These are phyloP conservation scores for Chlorospingus flavigularis DNA, from an alignment of 2,797 vertebrate species.

Conservation along the genomic window DNA sequence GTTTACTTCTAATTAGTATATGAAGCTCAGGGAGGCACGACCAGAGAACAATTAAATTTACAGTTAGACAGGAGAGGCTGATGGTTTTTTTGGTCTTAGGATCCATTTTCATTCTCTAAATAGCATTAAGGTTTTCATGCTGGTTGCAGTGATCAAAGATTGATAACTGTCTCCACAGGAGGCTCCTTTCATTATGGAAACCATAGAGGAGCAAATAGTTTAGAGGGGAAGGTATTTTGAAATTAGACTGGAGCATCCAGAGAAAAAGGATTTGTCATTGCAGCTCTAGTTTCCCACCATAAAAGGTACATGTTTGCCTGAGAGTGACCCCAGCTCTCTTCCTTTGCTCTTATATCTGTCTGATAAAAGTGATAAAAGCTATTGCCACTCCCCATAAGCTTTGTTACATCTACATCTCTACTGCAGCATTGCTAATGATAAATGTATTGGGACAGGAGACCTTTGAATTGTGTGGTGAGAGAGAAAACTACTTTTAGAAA, in stretches of 20 bases:
- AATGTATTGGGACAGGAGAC: not conserved
- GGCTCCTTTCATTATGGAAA: conserved; percentile 2
- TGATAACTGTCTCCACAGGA: conserved; percentile 1
- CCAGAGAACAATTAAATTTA: not conserved
- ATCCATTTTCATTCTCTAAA: conserved; percentile 5
- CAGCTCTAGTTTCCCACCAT: not conserved
- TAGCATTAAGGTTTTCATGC: not conserved
- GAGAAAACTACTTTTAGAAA: not conserved
- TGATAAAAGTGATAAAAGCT: not conserved
- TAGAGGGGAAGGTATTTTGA: not conserved
- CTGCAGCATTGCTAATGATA: not conserved
- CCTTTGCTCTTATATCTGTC: not conserved
- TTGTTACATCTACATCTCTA: not conserved
- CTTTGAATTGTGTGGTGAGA: not conserved
- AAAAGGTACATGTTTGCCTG: not conserved
- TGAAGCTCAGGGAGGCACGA: not conserved
- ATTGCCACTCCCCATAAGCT: not conserved
- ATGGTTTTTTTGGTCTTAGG: not conserved
- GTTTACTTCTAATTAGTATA: not conserved
- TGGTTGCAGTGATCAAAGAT: not conserved
- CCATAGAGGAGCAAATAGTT: not conserved
- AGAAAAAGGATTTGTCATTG: not conserved
- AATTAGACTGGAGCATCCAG: not conserved
- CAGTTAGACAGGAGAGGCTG: not conserved
- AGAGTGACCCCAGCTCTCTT: not conserved